Conservation (phyloP, 2,113 vertebrate species). For the Malurus melanocephalus region DNA sequence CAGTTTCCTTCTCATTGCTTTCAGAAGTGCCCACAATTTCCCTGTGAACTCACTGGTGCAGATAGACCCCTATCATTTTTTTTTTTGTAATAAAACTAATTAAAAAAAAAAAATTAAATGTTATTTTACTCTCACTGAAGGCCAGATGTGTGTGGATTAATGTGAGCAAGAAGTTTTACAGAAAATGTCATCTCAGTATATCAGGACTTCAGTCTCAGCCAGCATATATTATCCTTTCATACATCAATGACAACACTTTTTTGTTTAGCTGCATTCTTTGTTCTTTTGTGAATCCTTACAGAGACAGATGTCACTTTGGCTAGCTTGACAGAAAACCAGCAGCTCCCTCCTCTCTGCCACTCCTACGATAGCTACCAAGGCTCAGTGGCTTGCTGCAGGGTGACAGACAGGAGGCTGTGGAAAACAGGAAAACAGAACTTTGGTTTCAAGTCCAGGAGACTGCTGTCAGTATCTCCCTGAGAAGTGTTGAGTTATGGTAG, state of each 20-base stretch:
- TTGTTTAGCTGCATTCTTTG: not conserved
- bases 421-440: not conserved
- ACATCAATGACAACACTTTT: not conserved
- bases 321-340: not conserved
- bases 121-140: not conserved
- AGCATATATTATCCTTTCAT: not conserved
- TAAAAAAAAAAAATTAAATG: not conserved
- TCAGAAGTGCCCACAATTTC: not conserved
- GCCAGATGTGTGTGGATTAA: not conserved
- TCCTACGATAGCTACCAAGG: fast-evolving
- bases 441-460: not conserved
- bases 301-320: not conserved
- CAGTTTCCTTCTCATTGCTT: not conserved
- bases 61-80: not conserved
- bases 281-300: not conserved
- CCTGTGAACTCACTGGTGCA: not conserved
- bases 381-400: not conserved
- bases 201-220: not conserved
- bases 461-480: not conserved
- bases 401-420: not conserved
- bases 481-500: not conserved
- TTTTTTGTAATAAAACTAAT: fast-evolving
- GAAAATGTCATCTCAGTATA: not conserved
- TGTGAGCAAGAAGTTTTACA: not conserved
- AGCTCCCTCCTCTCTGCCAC: not conserved